A percentile compares a stretch with the other conserved stretches of the same genome.
phyloP scores from a whole-genome alignment of 1,140 invertebrate genomes.

The Ceratina australensis region DNA sequence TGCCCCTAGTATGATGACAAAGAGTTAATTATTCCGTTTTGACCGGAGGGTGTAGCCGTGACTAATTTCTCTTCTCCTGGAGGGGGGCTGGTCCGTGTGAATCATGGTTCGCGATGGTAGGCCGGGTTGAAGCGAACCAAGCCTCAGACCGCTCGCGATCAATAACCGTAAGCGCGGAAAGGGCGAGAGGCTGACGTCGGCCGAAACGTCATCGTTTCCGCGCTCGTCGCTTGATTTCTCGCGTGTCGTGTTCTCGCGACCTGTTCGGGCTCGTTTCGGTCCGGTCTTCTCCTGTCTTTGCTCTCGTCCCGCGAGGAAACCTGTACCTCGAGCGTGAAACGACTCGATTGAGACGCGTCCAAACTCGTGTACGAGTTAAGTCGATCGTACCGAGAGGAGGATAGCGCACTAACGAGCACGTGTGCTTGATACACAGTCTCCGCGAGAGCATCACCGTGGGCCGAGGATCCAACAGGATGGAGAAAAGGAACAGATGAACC shows the following conservation, averaged over 20 bases:
- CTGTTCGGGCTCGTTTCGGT: background rate
- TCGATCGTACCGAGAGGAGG: constrained; percentile 21
- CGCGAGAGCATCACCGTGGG: constrained; percentile 15
- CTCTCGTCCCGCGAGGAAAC: background rate
- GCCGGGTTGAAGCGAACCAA: constrained; percentile 1
- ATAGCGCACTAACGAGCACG: constrained; percentile 43
- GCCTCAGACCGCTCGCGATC: constrained; percentile 46
- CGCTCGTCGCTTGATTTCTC: background rate
- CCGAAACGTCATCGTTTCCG: constrained; percentile 49
- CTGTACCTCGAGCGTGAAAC: constrained; percentile 5
- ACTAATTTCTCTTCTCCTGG: background rate
- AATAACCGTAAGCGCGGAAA: constrained; percentile 62
- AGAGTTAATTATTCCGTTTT: background rate
- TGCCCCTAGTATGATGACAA: background rate
- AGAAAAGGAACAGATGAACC: constrained; percentile 35
- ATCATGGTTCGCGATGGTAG: constrained; percentile 44
- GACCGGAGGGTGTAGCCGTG: background rate
- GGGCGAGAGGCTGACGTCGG: constrained; percentile 55
- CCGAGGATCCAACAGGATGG: constrained; percentile 13
- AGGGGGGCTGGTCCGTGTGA: constrained; percentile 35
- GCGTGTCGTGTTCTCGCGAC: background rate
- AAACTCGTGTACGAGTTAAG: constrained; percentile 22
- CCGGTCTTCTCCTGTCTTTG: background rate
- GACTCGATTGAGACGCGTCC: background rate
- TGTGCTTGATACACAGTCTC: constrained; percentile 42